Evolutionary conservation across 2,797 vertebrate species (phyloP).

Genomic region (Balearica regulorum): DNA sequence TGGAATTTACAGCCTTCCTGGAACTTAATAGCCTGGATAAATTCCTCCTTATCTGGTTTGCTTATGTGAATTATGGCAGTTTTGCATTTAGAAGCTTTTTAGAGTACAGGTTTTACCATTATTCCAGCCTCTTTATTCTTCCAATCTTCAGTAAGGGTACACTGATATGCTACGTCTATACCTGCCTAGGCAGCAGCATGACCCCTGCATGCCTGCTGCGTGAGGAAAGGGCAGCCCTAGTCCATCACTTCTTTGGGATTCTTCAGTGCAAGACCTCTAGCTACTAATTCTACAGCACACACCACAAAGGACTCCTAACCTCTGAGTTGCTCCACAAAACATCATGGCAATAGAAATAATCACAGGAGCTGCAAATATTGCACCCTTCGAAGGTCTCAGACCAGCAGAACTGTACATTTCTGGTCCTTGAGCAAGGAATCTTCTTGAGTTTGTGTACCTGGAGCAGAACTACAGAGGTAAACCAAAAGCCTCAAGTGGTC

Average conservation of each 20-base stretch:
- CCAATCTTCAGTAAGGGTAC: neutral
- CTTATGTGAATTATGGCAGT: conserved; percentile 24
- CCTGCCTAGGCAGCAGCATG: neutral
- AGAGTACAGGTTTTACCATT: neutral
- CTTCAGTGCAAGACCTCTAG: neutral
- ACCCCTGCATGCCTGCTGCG: neutral
- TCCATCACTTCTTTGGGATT: neutral
- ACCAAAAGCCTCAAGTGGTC: neutral
- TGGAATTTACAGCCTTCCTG: conserved; percentile 59
- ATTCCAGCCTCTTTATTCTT: neutral
- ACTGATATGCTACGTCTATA: fast-evolving
- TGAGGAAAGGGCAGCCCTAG: neutral
- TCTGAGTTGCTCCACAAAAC: neutral
- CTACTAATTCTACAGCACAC: neutral
- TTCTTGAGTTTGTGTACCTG: neutral
- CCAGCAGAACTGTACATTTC: neutral
- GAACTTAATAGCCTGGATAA: conserved; percentile 52
- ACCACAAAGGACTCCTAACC: neutral
- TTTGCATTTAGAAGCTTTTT: neutral
- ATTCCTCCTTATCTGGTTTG: conserved; percentile 51
- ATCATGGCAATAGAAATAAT: neutral
- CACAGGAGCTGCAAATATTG: neutral
- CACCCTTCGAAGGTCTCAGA: neutral
- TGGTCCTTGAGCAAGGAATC: neutral
- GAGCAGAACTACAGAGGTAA: neutral